These are phyloP conservation scores for Phalacrocorax brasilianus DNA, from an alignment of 2,113 vertebrate genomes.

Conservation along the genomic window DNA sequence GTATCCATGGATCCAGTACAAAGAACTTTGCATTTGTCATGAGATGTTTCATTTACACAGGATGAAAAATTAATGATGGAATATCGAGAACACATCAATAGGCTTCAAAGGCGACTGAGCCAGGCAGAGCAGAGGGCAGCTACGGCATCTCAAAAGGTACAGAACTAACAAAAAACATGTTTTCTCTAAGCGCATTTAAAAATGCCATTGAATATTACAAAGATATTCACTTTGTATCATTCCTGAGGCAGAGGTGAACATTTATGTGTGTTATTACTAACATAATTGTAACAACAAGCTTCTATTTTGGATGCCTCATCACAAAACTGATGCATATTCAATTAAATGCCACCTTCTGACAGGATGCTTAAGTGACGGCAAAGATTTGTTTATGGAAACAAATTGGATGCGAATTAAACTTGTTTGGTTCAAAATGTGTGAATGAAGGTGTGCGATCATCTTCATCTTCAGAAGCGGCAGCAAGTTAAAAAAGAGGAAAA, in stretches of 20 bases:
- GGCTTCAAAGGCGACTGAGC: constrained; percentile 85
- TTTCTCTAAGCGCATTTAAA: background rate
- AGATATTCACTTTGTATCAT: background rate
- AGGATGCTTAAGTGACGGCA: background rate
- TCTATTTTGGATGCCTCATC: background rate
- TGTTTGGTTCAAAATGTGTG: background rate
- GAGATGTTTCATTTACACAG: constrained; percentile 66
- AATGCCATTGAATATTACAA: background rate
- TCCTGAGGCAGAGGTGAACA: background rate
- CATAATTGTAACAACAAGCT: background rate
- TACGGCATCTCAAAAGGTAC: constrained; percentile 86
- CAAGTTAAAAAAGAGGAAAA: background rate
- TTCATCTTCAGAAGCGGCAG: background rate
- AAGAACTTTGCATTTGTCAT: constrained; percentile 24
- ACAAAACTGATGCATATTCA: background rate
- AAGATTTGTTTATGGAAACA: background rate
- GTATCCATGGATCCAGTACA: background rate
- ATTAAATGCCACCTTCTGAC: background rate
- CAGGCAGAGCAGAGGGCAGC: constrained; percentile 86
- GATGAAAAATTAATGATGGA: constrained; percentile 83
- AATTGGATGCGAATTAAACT: background rate
- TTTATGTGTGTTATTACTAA: background rate
- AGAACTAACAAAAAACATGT: background rate
- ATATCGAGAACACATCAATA: constrained; percentile 81
- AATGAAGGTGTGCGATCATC: background rate